Percentiles rank a stretch among this genome's conserved stretches.
Conservation (phyloP, 2,888 invertebrate species). For the Smittia aterrima region DNA sequence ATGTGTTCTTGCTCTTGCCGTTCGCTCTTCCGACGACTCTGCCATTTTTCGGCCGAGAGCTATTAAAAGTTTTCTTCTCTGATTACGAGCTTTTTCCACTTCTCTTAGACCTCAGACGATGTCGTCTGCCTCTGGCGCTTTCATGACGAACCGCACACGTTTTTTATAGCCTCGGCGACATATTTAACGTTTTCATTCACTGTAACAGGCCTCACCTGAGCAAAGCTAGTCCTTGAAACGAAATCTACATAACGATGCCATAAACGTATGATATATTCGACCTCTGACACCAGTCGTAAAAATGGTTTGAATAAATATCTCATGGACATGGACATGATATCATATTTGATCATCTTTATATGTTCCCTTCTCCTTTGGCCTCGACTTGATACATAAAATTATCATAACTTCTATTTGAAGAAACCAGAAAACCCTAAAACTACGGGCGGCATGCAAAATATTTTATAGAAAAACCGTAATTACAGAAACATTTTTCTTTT, state of each 20-base stretch:
- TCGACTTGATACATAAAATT: constrained; percentile 1
- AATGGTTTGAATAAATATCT: background rate
- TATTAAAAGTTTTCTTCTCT: constrained; percentile 17
- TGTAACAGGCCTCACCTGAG: background rate
- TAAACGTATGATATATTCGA: constrained; percentile 12
- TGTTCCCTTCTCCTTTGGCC: background rate
- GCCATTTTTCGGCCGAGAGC: background rate
- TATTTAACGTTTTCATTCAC: no score
- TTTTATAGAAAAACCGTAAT: background rate
- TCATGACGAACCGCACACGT: no score
- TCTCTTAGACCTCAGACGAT: no score
- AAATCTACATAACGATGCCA: background rate
- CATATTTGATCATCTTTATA: constrained; percentile 6
- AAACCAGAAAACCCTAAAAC: background rate
- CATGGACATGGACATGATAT: background rate
- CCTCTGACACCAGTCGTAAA: constrained; percentile 13
- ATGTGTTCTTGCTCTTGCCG: background rate
- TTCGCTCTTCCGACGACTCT: background rate
- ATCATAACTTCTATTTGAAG: background rate
- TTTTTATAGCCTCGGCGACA: no score
- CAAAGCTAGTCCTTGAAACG: no score
- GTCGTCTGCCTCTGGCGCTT: no score
- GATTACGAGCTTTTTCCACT: background rate
- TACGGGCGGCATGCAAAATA: background rate
- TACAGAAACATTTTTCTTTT: no score